These are phyloP conservation scores for Aricia agestis DNA, from an alignment of 1,140 invertebrate species.

Conservation along the genomic window DNA sequence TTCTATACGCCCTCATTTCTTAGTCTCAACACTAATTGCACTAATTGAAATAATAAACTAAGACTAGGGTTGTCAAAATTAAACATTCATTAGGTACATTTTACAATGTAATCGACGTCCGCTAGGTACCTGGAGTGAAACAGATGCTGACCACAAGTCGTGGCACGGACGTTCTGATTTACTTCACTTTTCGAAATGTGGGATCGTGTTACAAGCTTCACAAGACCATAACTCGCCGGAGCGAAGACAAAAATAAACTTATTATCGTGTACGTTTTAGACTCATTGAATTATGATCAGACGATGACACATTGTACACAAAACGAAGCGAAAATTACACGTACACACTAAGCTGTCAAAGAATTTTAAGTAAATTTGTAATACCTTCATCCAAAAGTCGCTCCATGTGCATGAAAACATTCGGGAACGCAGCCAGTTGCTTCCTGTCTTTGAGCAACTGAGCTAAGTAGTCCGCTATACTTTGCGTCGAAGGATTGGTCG, in stretches of 20 bases:
- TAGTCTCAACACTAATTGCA: constrained; percentile 27
- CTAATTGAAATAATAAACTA: constrained; percentile 30
- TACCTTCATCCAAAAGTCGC: constrained; percentile 99
- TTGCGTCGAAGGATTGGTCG: constrained; percentile 88
- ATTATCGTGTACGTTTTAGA: constrained; percentile 72
- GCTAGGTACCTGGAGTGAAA: constrained; percentile 42
- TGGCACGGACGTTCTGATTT: constrained; percentile 60
- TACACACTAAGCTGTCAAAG: constrained; percentile 20
- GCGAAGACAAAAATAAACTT: constrained; percentile 75
- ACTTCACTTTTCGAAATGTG: constrained; percentile 66
- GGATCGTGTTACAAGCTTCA: constrained; percentile 72
- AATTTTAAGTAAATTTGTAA: constrained; percentile 55
- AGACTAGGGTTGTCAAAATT: constrained; percentile 3
- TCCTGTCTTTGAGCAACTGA: constrained; percentile 99
- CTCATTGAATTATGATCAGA: constrained; percentile 64
- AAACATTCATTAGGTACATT: constrained; percentile 21
- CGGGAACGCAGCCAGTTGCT: constrained; percentile 99
- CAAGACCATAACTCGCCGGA: constrained; percentile 73
- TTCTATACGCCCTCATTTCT: constrained; percentile 53
- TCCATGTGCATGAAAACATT: constrained; percentile 99
- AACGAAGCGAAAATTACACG: neutral
- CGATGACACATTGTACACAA: constrained; percentile 49
- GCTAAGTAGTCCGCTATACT: constrained; percentile 99
- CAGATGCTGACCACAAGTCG: constrained; percentile 63
- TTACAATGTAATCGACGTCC: constrained; percentile 37